These are phyloP conservation scores for Botia almorhae DNA, from an alignment of 2,797 vertebrate species.

Conservation along the genomic window DNA sequence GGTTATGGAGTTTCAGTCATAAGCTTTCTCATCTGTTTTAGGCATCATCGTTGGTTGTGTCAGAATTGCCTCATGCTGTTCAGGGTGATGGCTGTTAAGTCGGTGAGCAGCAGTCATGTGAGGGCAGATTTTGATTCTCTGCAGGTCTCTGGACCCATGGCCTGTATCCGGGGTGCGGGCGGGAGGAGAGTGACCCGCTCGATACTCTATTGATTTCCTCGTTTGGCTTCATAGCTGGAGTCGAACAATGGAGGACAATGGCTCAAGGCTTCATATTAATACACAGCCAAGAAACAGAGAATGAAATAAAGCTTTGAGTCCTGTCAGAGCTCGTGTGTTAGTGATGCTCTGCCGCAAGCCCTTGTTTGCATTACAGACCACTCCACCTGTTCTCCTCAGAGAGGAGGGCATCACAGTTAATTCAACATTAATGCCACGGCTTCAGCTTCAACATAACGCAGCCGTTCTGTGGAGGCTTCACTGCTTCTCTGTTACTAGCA, in stretches of 20 bases:
- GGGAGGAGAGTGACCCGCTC: conserved; percentile 73
- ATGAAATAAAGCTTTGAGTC: conserved; percentile 48
- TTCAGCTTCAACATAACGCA: too few relatives aligned
- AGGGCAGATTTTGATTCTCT: conserved; percentile 34
- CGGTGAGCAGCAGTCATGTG: conserved; percentile 36
- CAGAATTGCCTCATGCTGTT: conserved; percentile 16
- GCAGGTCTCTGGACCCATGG: conserved; percentile 58
- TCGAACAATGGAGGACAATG: conserved; percentile 29
- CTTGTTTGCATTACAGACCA: conserved; percentile 11
- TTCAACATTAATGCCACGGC: too few relatives aligned
- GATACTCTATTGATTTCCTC: conserved; percentile 74
- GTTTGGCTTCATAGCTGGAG: conserved; percentile 65
- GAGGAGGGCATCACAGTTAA: background rate
- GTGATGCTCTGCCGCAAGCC: background rate
- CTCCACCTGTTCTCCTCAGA: background rate
- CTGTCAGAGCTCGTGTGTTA: background rate
- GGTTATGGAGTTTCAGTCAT: background rate
- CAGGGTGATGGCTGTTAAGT: conserved; percentile 25
- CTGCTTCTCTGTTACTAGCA: too few relatives aligned
- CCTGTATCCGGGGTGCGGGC: background rate
- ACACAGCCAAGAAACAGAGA: conserved; percentile 18
- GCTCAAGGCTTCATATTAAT: conserved; percentile 47
- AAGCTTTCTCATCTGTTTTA: background rate
- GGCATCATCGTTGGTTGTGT: background rate
- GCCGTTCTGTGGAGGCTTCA: too few relatives aligned